phyloP scores from a whole-genome alignment of 2,797 vertebrate species.

The Sebastes matsubarae region DNA sequence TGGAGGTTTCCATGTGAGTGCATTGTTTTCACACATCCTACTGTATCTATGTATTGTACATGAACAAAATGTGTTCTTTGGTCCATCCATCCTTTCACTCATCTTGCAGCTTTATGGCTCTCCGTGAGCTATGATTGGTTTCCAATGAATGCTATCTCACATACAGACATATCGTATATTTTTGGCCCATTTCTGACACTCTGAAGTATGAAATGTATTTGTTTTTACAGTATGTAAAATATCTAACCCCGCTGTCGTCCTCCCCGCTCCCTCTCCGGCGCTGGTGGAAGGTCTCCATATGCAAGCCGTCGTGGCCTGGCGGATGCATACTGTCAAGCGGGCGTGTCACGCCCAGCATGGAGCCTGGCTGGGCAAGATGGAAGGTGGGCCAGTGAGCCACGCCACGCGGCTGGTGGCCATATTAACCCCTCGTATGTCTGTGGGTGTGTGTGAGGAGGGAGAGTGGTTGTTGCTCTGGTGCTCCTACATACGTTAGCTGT shows the following conservation, averaged over 20 bases:
- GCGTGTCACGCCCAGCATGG: slow-evolving; percentile 92
- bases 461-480: slow-evolving; percentile 59
- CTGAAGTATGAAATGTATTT: slow-evolving; percentile 17
- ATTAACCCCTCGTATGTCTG: slow-evolving; percentile 56
- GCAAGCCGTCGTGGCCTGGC: slow-evolving; percentile 88
- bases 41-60: not conserved
- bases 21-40: not conserved
- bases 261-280: slow-evolving; percentile 60
- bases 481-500: slow-evolving; percentile 66
- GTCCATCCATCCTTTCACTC: not conserved
- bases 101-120: not conserved
- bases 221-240: slow-evolving; percentile 6
- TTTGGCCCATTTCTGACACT: not conserved
- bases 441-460: not conserved
- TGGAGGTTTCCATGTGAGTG: not conserved
- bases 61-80: not conserved
- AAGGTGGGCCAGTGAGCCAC: slow-evolving; percentile 61
- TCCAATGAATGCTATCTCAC: not conserved
- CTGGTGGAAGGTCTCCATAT: slow-evolving; percentile 92
- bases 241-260: slow-evolving; percentile 46
- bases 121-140: not conserved
- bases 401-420: slow-evolving; percentile 60
- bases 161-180: not conserved
- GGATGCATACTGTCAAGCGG: slow-evolving; percentile 92
- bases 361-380: slow-evolving; percentile 86